Evolutionary conservation across 1,140 invertebrate species (phyloP).

Genomic region (Heliothis subflexa): DNA sequence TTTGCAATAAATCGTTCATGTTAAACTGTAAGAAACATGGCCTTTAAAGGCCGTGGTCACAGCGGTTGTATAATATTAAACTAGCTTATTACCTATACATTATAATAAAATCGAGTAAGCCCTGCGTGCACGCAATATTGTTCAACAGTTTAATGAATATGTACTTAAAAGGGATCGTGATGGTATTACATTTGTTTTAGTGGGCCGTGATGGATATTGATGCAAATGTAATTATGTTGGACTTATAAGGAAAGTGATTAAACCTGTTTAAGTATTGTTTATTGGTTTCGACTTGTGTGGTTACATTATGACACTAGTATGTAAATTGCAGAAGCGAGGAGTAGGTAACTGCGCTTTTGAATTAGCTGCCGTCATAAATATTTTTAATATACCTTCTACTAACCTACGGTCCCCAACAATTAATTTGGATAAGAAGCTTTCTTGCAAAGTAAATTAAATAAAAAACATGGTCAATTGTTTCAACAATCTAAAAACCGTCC

Average conservation of each 20-base stretch:
- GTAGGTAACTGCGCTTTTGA: neutral
- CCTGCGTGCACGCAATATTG: neutral
- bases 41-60: constrained; percentile 51
- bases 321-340: no score
- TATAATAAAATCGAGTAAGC: constrained; percentile 6
- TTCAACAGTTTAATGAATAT: constrained; percentile 1
- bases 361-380: no score
- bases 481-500: no score
- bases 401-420: no score
- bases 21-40: constrained; percentile 35
- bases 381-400: no score
- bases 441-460: no score
- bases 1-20: constrained; percentile 50
- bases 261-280: neutral
- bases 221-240: neutral
- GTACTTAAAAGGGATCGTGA: constrained; percentile 14
- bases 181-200: neutral
- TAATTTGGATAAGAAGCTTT: neutral
- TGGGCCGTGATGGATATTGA: neutral
- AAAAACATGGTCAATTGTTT: no score
- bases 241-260: neutral
- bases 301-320: neutral
- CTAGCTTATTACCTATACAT: no score
- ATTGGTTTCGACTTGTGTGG: neutral
- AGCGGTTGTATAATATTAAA: constrained; percentile 47